Percentiles rank a stretch among this genome's conserved stretches.
Conservation (phyloP, 2,113 vertebrate genomes). For the Verasper variegatus region DNA sequence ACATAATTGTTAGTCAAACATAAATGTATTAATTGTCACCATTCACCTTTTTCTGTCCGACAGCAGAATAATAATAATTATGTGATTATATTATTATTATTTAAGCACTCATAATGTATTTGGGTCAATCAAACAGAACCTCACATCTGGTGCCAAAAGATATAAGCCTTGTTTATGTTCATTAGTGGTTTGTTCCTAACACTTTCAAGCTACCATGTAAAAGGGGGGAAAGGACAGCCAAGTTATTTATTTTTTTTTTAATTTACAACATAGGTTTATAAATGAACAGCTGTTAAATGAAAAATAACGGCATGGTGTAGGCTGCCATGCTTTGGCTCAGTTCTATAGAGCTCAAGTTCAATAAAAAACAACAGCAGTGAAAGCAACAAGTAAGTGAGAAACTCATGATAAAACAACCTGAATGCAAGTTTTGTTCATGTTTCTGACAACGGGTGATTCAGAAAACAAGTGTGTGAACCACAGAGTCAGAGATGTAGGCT, state of each 20-base stretch:
- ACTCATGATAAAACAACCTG: not conserved
- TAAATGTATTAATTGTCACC: not conserved
- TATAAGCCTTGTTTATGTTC: not conserved
- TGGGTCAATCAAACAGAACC: not conserved
- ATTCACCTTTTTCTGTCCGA: not conserved
- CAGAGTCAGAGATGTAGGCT: not conserved
- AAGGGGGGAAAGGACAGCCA: not conserved
- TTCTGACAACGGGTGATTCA: too few species aligned
- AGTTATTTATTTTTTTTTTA: too few species aligned
- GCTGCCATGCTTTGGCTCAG: not conserved
- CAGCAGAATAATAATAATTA: constrained; percentile 23
- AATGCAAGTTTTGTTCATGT: too few species aligned
- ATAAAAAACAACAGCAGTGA: not conserved
- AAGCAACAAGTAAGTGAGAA: not conserved
- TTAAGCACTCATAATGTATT: not conserved
- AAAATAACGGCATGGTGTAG: too few species aligned
- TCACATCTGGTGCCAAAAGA: not conserved
- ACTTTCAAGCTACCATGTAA: not conserved
- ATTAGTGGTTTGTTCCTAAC: not conserved
- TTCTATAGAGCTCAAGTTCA: not conserved
- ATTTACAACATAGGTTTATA: not conserved
- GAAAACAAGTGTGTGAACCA: too few species aligned
- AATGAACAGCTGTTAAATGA: not conserved
- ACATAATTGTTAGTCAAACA: not conserved
- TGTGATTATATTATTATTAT: too few species aligned